Percentiles rank a stretch among this genome's conserved stretches.
Evolutionary conservation across 2,113 vertebrate species (phyloP).

Genomic region (Serranochromis macrocephalus): DNA sequence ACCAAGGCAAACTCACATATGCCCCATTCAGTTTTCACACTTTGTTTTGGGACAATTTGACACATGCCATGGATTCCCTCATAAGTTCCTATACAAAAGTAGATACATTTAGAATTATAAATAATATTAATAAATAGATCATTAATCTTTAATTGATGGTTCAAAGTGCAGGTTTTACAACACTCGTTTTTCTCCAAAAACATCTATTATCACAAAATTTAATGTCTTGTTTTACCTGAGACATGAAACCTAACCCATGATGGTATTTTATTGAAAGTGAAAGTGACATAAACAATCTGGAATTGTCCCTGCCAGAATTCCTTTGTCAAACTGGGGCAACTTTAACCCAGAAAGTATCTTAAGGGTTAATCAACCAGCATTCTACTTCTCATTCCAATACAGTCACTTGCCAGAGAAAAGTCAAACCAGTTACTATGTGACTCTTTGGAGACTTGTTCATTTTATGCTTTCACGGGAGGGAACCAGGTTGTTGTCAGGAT

Average conservation of each 20-base stretch:
- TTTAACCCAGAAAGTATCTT: neutral
- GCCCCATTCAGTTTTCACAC: neutral
- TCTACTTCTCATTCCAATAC: neutral
- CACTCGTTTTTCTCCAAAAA: neutral
- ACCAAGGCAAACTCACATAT: neutral
- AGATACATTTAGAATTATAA: neutral
- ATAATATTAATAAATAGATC: neutral
- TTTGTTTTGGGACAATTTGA: neutral
- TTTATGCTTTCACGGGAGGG: constrained; percentile 50
- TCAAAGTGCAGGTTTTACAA: neutral
- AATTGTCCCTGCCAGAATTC: accelerated
- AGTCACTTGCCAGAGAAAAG: constrained; percentile 17
- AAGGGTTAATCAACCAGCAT: constrained; percentile 1
- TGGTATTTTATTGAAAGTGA: neutral
- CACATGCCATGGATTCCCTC: neutral
- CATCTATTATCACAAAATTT: neutral
- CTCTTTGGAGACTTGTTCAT: constrained; percentile 38
- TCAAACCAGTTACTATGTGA: constrained; percentile 23
- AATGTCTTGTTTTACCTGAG: neutral
- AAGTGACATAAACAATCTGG: neutral
- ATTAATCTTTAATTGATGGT: neutral
- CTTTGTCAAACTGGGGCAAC: neutral
- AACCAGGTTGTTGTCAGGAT: constrained; percentile 37
- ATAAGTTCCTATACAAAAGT: neutral
- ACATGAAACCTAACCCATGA: neutral